Percentiles rank a stretch among this genome's conserved stretches.
These are phyloP conservation scores for Phalacrocorax brasilianus DNA, from an alignment of 2,113 vertebrate species.

Conservation along the genomic window DNA sequence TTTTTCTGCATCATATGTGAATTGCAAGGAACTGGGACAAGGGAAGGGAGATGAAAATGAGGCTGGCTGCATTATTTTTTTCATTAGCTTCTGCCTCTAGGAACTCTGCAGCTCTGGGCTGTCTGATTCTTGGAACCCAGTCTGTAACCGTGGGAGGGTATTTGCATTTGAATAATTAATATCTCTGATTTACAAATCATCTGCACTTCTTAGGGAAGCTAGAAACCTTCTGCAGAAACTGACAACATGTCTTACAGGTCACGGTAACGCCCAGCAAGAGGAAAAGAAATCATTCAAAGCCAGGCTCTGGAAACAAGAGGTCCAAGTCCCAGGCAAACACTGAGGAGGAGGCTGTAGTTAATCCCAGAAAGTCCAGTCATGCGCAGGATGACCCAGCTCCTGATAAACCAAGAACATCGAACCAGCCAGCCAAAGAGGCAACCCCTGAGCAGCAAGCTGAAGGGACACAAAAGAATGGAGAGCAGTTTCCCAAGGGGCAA, in stretches of 20 bases:
- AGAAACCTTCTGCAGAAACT: not conserved
- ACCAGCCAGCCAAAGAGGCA: not conserved
- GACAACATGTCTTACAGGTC: not conserved
- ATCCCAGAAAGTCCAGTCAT: slow-evolving; percentile 23
- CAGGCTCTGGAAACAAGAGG: slow-evolving; percentile 23
- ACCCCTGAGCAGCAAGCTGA: not conserved
- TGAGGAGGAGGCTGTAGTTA: not conserved
- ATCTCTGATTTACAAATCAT: not conserved
- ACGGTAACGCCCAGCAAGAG: slow-evolving; percentile 42
- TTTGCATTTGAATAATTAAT: not conserved
- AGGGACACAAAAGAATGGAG: slow-evolving; percentile 38
- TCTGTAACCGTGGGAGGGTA: not conserved
- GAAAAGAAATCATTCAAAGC: slow-evolving; percentile 37
- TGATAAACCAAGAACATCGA: not conserved
- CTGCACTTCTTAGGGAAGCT: not conserved
- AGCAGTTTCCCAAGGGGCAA: slow-evolving; percentile 32
- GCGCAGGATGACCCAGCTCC: slow-evolving; percentile 37
- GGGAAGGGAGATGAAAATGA: not conserved
- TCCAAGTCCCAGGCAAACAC: slow-evolving; percentile 7
- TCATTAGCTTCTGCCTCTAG: not conserved
- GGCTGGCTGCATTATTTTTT: not conserved
- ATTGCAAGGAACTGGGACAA: not conserved
- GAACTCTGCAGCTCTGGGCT: not conserved
- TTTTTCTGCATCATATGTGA: not conserved
- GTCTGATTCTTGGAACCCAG: not conserved